A percentile compares a stretch with the other conserved stretches of the same genome.
These are phyloP conservation scores for Tetramorium parvispinum DNA, from an alignment of 1,140 invertebrate genomes.

Conservation along the genomic window DNA sequence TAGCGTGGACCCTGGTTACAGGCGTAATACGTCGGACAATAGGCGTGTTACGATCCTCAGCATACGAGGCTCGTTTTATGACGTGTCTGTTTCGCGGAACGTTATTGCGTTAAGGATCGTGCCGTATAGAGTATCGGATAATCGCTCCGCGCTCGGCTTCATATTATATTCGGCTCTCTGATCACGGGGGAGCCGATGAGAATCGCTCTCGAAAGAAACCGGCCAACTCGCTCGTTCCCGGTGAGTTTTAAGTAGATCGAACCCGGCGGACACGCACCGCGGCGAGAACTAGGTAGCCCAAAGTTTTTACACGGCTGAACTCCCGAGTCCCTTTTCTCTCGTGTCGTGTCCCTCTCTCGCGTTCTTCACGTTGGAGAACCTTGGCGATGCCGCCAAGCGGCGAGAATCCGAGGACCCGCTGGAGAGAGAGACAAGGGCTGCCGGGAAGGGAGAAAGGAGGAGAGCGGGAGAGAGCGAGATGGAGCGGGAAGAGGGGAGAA, in stretches of 20 bases:
- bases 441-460: constrained; percentile 31
- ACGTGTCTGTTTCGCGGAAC: constrained; percentile 6
- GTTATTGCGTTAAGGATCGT: constrained; percentile 28
- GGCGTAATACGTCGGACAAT: constrained; percentile 35
- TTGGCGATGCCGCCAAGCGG: constrained; percentile 70
- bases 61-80: background rate
- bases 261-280: constrained; percentile 45
- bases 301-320: constrained; percentile 73
- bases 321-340: constrained; percentile 47
- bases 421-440: constrained; percentile 72
- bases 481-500: constrained; percentile 21
- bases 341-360: constrained; percentile 40
- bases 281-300: constrained; percentile 76
- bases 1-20: background rate
- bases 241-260: constrained; percentile 72
- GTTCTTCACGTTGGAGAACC: constrained; percentile 45
- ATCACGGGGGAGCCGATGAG: constrained; percentile 23
- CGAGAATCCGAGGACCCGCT: constrained; percentile 73
- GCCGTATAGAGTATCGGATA: background rate
- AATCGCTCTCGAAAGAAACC: constrained; percentile 23
- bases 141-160: background rate
- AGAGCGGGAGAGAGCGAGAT: constrained; percentile 37
- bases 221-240: background rate
- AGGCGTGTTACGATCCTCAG: background rate
- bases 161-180: constrained; percentile 34